Evolutionary conservation across 2,888 invertebrate species (phyloP).

Genomic region (Ariolimax columbianus): DNA sequence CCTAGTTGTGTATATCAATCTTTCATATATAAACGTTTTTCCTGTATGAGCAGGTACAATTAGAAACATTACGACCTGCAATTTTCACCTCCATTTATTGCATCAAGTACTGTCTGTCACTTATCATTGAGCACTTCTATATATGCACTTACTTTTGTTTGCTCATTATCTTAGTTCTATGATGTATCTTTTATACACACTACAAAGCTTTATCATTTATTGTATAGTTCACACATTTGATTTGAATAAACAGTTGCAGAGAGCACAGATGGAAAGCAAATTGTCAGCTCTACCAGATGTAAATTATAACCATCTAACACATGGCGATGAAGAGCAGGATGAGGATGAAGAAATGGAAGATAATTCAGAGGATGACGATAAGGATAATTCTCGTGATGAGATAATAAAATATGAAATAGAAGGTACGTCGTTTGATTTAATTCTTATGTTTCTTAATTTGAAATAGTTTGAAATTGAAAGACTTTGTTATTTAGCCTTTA

Average conservation of each 20-base stretch:
- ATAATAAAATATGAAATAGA: background rate
- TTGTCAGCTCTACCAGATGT: conserved; percentile 10
- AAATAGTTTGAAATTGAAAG: background rate
- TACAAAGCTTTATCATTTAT: background rate
- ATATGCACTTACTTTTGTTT: no score
- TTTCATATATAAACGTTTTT: no score
- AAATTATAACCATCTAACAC: background rate
- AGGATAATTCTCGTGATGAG: background rate
- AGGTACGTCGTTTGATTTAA: background rate
- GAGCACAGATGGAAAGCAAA: background rate
- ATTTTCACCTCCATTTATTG: no score
- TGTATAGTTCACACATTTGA: background rate
- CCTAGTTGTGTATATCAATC: no score
- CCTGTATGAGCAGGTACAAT: no score
- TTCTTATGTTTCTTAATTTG: background rate
- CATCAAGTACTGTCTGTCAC: no score
- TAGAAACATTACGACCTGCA: no score
- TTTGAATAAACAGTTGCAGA: conserved; percentile 2
- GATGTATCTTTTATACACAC: background rate
- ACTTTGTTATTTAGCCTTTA: no score
- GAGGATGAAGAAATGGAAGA: conserved; percentile 11
- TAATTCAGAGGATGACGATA: conserved; percentile 17
- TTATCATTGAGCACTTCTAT: no score
- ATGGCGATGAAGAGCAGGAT: background rate
- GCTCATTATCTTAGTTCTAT: no score